Base-by-base conservation (phyloP, 2,888 invertebrate genomes). In the Serripes groenlandicus region DNA sequence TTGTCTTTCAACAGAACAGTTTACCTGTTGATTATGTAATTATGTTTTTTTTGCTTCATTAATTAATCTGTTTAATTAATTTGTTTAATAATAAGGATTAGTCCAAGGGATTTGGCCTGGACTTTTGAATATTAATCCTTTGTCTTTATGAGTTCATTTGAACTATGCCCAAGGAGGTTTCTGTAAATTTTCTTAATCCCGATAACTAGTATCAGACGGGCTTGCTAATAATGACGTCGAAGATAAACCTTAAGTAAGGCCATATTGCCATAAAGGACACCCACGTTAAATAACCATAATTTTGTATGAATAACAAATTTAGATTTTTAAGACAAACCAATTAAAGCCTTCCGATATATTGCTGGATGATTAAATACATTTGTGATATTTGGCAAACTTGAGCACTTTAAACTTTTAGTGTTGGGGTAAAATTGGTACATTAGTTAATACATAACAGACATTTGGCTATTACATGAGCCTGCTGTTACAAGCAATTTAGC, bases 291-390 rank as follows among this genome's bases (percentile, higher is more conserved):
- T 68, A 30, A 49, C 64, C 58, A 80, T 30, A 21, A n/a, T 52
- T 42, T 64, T 80, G 58, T 71, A 71, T 37, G 34, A 80, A 75
- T 72, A 75, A 64, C 80, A 42, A 52, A 70, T 71, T 75, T 72
- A 37, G n/a, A 78, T 30, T 75, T 75, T 75, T 71, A 78, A 83
- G 75, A 68, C 78, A 68, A 71, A 83, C 26, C 66, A 66, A 66
- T 66, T 66, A 66, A 28, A 66, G 42, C 66, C 66, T 42, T 34
- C 30, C 42, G 66, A 34, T 26, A 83, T 70, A 77, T 79, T 73
- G 76, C 49, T 56, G 73, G 69, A 75, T 83, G 73, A 83, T 83
- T 79, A 83, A 77, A 73, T 74, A 76, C 76, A 79, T 83, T 79
- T 79, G 79, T 26, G 70, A 56, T 62, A 52, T 56, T 83, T 83